These are phyloP conservation scores for Thalassophryne amazonica DNA, from an alignment of 2,797 vertebrate species.

Conservation along the genomic window DNA sequence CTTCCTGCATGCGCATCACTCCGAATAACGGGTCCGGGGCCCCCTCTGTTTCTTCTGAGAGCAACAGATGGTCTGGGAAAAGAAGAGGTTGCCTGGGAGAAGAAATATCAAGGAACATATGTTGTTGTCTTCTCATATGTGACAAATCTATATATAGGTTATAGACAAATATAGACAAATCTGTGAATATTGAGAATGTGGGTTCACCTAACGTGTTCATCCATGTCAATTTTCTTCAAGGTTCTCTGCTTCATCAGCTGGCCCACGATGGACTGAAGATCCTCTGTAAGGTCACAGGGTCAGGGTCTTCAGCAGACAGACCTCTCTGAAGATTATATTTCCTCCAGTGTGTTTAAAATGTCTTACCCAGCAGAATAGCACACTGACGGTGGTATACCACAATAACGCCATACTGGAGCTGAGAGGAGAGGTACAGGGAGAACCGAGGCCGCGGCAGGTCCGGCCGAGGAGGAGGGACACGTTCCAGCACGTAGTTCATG, in stretches of 20 bases:
- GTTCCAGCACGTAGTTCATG: conserved; percentile 81
- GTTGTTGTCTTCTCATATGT: too few relatives aligned
- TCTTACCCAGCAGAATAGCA: conserved; percentile 80
- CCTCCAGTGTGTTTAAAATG: background rate
- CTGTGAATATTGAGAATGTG: background rate
- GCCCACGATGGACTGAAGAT: conserved; percentile 76
- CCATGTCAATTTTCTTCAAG: conserved; percentile 73
- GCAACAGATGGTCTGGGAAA: conserved; percentile 66
- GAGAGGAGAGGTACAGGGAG: conserved; percentile 89
- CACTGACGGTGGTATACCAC: conserved; percentile 86
- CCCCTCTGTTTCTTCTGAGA: conserved; percentile 76
- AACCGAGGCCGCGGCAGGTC: conserved; percentile 83
- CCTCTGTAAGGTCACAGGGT: conserved; percentile 68
- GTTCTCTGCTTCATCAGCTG: conserved; percentile 65
- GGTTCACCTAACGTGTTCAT: conserved; percentile 70
- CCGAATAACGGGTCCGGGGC: conserved; percentile 85
- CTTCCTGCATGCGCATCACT: conserved; percentile 66
- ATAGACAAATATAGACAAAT: background rate
- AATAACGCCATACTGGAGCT: conserved; percentile 87
- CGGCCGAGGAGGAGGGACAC: conserved; percentile 63
- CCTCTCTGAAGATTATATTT: background rate
- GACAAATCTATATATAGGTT: too few relatives aligned
- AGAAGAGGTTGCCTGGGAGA: conserved; percentile 53
- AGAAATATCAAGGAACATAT: background rate
- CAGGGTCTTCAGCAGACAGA: background rate